Conservation (phyloP, 2,888 invertebrate genomes). For the Patella pellucida region DNA sequence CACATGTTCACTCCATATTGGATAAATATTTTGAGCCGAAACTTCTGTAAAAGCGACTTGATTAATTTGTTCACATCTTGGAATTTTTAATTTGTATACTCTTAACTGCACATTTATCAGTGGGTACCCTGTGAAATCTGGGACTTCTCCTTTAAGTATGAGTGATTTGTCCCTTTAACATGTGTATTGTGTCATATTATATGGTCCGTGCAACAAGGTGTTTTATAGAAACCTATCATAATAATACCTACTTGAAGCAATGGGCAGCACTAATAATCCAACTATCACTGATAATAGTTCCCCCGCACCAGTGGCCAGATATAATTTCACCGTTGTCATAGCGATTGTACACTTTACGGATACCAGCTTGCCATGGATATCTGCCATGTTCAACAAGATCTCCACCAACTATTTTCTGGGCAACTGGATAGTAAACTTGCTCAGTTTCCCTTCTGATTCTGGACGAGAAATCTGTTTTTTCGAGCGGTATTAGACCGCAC, state of each 20-base stretch:
- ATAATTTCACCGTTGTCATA: slow-evolving; percentile 23
- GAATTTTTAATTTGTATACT: no score
- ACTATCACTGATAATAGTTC: slow-evolving; percentile 55
- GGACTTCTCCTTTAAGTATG: no score
- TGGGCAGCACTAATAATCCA: slow-evolving; percentile 69
- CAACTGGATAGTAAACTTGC: slow-evolving; percentile 26
- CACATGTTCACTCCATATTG: no score
- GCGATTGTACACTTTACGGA: slow-evolving; percentile 33
- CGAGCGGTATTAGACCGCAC: slow-evolving; percentile 42
- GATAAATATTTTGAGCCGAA: no score
- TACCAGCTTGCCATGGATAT: slow-evolving; percentile 66
- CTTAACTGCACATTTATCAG: no score
- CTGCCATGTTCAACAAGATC: slow-evolving; percentile 53
- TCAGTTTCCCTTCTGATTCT: slow-evolving; percentile 37
- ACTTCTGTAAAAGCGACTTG: no score
- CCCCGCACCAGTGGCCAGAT: slow-evolving; percentile 61
- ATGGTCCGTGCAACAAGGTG: background rate
- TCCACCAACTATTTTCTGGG: slow-evolving; percentile 58
- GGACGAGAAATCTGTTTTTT: slow-evolving; percentile 22
- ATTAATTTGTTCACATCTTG: no score
- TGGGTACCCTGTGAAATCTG: no score
- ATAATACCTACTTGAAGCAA: slow-evolving; percentile 58
- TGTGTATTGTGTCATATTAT: no score
- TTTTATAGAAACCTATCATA: background rate
- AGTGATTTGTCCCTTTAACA: no score